phyloP scores from a whole-genome alignment of 2,797 vertebrate genomes.

The Phoebastria nigripes region DNA sequence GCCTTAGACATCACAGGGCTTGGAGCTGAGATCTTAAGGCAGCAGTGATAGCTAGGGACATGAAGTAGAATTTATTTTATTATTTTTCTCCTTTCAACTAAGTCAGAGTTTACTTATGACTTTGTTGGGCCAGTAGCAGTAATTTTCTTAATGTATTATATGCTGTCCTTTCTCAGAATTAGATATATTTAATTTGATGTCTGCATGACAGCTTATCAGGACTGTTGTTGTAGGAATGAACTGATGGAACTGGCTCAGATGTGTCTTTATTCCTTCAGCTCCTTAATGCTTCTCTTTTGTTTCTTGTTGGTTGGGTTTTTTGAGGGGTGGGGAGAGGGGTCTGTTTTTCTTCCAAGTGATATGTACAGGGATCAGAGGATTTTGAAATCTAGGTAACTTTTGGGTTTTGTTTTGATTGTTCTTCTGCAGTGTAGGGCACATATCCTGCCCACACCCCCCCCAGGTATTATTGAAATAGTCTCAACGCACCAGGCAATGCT shows the following conservation, averaged over 20 bases:
- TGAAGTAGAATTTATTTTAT: not conserved
- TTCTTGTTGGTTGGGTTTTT: not conserved
- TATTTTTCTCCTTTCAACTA: not conserved
- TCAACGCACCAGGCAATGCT: not conserved
- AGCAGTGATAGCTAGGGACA: not conserved
- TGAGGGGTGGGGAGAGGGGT: rapidly evolving
- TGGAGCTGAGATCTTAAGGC: not conserved
- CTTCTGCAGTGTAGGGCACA: not conserved
- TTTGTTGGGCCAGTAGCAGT: not conserved
- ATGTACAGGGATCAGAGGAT: not conserved
- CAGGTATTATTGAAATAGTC: not conserved
- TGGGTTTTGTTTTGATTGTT: not conserved
- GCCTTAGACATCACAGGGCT: not conserved
- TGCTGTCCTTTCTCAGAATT: not conserved
- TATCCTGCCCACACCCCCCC: rapidly evolving
- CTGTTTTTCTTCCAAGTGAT: not conserved
- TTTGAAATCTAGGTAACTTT: not conserved
- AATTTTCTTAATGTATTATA: not conserved
- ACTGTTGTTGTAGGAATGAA: not conserved
- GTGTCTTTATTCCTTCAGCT: not conserved
- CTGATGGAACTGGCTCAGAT: not conserved
- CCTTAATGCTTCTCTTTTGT: not conserved
- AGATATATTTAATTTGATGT: not conserved
- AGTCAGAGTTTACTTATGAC: not conserved
- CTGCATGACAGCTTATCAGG: not conserved